Evolutionary conservation across 2,888 invertebrate species (phyloP).

Genomic region (Pseudanteris insignis): DNA sequence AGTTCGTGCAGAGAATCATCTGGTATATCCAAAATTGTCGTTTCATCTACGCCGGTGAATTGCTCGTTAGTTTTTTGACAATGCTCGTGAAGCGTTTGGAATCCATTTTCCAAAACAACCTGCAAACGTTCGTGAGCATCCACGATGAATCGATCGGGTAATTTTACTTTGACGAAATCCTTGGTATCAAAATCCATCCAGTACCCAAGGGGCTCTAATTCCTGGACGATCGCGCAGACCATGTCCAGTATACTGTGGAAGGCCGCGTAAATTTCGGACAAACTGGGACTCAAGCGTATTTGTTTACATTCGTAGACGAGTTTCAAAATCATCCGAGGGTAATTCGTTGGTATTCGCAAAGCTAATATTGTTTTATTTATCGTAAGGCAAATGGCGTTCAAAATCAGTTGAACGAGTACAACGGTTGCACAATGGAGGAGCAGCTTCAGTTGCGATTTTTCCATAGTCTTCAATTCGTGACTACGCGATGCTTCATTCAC

Average conservation of each 20-base stretch:
- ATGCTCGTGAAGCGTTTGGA: slow-evolving; percentile 49
- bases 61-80: slow-evolving; percentile 45
- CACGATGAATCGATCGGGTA: slow-evolving; percentile 70
- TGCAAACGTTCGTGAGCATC: slow-evolving; percentile 52
- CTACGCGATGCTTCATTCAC: too few species aligned
- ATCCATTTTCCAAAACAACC: slow-evolving; percentile 47
- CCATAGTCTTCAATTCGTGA: too few species aligned
- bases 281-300: slow-evolving; percentile 69
- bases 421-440: too few species aligned
- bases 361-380: too few species aligned
- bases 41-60: slow-evolving; percentile 50
- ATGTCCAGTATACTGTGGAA: slow-evolving; percentile 72
- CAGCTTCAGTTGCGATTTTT: too few species aligned
- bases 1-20: slow-evolving; percentile 9
- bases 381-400: too few species aligned
- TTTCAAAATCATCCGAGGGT: slow-evolving; percentile 73
- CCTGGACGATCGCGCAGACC: slow-evolving; percentile 70
- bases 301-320: slow-evolving; percentile 69
- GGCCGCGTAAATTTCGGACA: slow-evolving; percentile 69
- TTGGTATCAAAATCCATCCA: slow-evolving; percentile 61
- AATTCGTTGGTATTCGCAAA: too few species aligned
- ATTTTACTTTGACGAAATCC: slow-evolving; percentile 69
- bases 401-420: too few species aligned
- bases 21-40: slow-evolving; percentile 36
- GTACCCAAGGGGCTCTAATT: slow-evolving; percentile 72